These are phyloP conservation scores for Alauda arvensis DNA, from an alignment of 2,797 vertebrate genomes.

Conservation along the genomic window DNA sequence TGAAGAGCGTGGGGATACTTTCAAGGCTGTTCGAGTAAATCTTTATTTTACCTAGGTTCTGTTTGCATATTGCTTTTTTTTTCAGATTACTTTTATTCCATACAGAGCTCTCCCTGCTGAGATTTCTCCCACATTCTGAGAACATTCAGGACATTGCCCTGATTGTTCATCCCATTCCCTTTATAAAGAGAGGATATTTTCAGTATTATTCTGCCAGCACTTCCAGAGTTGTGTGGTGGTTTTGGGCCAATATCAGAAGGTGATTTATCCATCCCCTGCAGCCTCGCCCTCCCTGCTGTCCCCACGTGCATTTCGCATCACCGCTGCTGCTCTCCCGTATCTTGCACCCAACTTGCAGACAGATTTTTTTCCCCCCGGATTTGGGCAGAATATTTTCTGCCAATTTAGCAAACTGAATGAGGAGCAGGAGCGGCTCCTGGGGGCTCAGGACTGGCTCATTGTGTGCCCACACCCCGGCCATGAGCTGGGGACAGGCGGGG, in stretches of 20 bases:
- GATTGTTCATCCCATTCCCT: neutral
- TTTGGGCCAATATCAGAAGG: neutral
- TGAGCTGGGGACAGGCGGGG: neutral
- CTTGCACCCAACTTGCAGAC: neutral
- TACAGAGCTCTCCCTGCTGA: neutral
- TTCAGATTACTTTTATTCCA: too few species aligned
- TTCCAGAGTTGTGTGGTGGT: rapidly evolving
- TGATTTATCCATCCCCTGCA: neutral
- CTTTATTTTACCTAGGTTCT: neutral
- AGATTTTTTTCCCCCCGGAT: neutral
- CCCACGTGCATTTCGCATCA: neutral
- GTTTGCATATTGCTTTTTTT: neutral
- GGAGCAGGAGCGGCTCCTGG: neutral
- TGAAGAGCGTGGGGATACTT: neutral
- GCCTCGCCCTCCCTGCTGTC: neutral
- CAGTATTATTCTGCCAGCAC: neutral
- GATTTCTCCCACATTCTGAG: neutral
- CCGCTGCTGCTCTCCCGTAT: rapidly evolving
- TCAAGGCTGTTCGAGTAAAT: neutral
- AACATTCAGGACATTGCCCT: neutral
- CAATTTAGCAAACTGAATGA: neutral
- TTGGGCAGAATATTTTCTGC: neutral
- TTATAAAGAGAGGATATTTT: neutral
- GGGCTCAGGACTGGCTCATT: neutral
- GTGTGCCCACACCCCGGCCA: neutral